Evolutionary conservation across 2,797 vertebrate species (phyloP), one percentile per base, ranked within the genome.

Genomic region (Alcedo atthis): DNA sequence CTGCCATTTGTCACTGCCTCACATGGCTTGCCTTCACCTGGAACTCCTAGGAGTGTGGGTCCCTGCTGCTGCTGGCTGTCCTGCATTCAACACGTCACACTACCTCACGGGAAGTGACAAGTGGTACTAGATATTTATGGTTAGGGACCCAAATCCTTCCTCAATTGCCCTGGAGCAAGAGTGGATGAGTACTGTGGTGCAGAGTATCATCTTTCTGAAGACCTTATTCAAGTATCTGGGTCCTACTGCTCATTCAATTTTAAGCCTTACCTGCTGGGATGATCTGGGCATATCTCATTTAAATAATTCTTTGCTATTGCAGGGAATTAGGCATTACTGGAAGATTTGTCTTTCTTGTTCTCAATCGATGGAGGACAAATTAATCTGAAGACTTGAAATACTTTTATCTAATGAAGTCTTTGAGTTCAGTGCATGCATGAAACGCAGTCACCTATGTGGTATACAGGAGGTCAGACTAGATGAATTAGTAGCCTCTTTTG

Each of bases 271-370:
- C 77, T 93, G 70, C 76, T 81, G 87, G 40, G 66, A 76, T 81
- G 54, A 91, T 92, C 62, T 24, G 0, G 30, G 16, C 46, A 49
- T 55, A 51, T 61, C 26, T 95, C 81, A 66, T 87, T 62, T 87
- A 54, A 91, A 55, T 81, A 79, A 69, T 87, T 92, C 33, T 66
- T 78, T 79, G 54, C 64, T 90, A 0, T 92, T 83, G 59, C 66
- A 78, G 46, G 30, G 76, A 28, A 46, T 89, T 62, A 78, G 32
- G 24, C 55, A 26, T 78, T 83, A 64, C 64, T 71, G 46, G 55
- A n/a, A 85, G 58, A 51, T 89, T 91, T 93, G 76, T 63, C 70
- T 87, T 85, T 62, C 75, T 87, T 87, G 26, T 95, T 91, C 81
- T 81, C n/a, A 81, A 45, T 20, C 12, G 5, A 45, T 63, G 55